These are phyloP conservation scores for Dryobates pubescens DNA, from an alignment of 2,797 vertebrate genomes.

Conservation along the genomic window DNA sequence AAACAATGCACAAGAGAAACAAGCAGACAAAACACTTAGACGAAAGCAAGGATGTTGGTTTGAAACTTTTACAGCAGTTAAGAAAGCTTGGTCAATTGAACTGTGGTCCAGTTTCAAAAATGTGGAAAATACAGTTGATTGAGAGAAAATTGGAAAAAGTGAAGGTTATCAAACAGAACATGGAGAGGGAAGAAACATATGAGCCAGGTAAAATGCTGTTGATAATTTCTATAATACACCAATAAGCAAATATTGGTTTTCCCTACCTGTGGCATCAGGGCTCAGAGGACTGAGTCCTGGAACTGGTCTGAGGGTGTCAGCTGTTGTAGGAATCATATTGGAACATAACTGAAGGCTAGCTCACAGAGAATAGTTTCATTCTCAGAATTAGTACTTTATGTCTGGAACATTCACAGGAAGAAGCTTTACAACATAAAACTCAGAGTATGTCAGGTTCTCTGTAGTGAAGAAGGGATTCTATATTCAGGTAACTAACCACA, in stretches of 20 bases:
- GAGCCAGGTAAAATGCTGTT: background rate
- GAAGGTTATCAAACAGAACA: background rate
- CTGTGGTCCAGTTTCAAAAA: background rate
- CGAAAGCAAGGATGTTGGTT: background rate
- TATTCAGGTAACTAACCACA: background rate
- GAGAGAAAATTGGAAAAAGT: background rate
- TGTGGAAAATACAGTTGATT: background rate
- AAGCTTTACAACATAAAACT: background rate
- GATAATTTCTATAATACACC: background rate
- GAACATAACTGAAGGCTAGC: background rate
- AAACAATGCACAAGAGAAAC: background rate
- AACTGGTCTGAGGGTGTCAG: background rate
- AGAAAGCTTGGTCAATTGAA: background rate
- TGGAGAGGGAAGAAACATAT: background rate
- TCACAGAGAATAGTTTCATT: background rate
- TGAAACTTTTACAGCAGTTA: background rate
- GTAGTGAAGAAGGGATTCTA: background rate
- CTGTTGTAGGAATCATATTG: background rate
- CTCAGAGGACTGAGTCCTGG: background rate
- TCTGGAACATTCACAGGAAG: background rate
- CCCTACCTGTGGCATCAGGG: background rate
- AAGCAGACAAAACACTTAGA: background rate
- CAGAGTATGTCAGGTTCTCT: background rate
- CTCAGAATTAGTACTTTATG: background rate
- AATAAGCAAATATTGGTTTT: background rate